Evolutionary conservation across 2,888 invertebrate species (phyloP), one percentile per base, ranked within the genome.

Genomic region (Drosophila affinis): DNA sequence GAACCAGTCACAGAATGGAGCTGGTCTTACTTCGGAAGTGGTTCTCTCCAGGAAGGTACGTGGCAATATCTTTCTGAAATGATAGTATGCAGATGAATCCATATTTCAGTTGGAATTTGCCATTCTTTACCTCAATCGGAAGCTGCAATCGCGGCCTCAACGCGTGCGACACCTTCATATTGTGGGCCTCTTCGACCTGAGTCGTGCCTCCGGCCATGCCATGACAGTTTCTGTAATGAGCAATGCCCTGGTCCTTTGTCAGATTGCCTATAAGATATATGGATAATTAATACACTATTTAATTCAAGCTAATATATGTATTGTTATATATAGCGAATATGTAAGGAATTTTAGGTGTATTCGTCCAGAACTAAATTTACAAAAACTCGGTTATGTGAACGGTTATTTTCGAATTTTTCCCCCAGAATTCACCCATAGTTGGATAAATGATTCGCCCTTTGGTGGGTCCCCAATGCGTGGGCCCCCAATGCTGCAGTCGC

Each of bases 241-340:
- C 0, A 69, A 79, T 65, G 69, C 82, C 3, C 29, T 88, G 17
- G 53, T 86, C 2, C 69, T 82, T 0, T 69, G 74, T 9, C 87
- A 88, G 59, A 74, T 82, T 61, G 83, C 81, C 2, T 88, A 83
- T 18, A 79, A 79, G 46, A 49, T 63, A 9, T 81, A 81, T 53
- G 71, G 65, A 5, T 65, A 7, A 65, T 21, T 39, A 7, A 7
- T 3, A 3, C n/a, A 7, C 39, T 7, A 14, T 39, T 0, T 6
- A 1, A n/a, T n/a, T 6, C 2, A 14, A 24, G 3, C 5, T 5
- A 4, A 24, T 24, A 24, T 24, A 18, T 18, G 18, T 18, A n/a
- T n/a, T n/a, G n/a, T n/a, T 18, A 21, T 2, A 21, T 21, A 21
- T 3, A 21, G 21, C 3, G 21, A 27, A 27, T 27, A 27, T 27